These are phyloP conservation scores for Drosophila guanche DNA, from an alignment of 1,140 invertebrate species.

Conservation along the genomic window DNA sequence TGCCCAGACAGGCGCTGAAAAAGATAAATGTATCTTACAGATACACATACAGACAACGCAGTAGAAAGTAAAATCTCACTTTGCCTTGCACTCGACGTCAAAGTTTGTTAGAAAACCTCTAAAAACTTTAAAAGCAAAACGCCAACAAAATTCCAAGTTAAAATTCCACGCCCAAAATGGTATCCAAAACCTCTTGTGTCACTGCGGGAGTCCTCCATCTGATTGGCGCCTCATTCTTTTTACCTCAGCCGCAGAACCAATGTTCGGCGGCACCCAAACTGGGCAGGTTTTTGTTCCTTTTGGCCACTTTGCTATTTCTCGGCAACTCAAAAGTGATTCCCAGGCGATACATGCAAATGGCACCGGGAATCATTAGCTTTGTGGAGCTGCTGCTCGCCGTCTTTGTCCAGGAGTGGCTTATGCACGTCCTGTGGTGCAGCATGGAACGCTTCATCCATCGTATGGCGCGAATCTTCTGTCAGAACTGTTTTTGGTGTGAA, in stretches of 20 bases:
- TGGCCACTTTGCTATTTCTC: slow-evolving; percentile 26
- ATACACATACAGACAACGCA: too few species aligned
- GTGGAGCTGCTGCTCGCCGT: slow-evolving; percentile 42
- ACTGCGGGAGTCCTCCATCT: slow-evolving; percentile 33
- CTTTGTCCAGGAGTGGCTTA: slow-evolving; percentile 30
- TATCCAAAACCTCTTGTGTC: slow-evolving; percentile 37
- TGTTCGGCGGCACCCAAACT: slow-evolving; percentile 16
- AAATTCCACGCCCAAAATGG: slow-evolving; percentile 29
- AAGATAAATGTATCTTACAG: too few species aligned
- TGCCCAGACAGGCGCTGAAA: too few species aligned
- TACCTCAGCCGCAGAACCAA: slow-evolving; percentile 15
- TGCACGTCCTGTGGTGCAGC: slow-evolving; percentile 33
- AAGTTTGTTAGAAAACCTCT: neutral
- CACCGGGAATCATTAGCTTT: slow-evolving; percentile 19
- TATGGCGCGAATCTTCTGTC: slow-evolving; percentile 16
- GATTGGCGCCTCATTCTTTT: slow-evolving; percentile 35
- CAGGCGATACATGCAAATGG: neutral
- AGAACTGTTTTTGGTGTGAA: slow-evolving; percentile 37
- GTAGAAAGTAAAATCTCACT: too few species aligned
- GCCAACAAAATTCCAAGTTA: neutral
- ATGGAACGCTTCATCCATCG: slow-evolving; percentile 23
- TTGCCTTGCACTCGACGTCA: too few species aligned
- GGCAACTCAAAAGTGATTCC: slow-evolving; percentile 44
- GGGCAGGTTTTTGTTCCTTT: slow-evolving; percentile 28
- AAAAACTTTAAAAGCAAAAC: neutral